A percentile compares a stretch with the other conserved stretches of the same genome.
phyloP scores from a whole-genome alignment of 1,140 invertebrate species.

The Euglossa dilemma region DNA sequence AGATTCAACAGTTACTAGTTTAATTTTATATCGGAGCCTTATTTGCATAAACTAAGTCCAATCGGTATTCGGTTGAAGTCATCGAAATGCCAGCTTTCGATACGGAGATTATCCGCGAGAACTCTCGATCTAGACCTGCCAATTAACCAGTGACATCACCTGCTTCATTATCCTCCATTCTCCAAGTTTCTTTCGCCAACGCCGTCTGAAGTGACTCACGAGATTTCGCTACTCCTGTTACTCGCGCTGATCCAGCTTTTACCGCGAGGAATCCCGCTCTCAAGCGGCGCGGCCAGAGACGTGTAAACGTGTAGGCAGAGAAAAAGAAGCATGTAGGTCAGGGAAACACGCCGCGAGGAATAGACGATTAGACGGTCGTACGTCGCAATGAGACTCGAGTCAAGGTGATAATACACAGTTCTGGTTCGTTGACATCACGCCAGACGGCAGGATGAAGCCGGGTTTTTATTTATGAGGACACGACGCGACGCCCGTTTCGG shows the following conservation, averaged over 20 bases:
- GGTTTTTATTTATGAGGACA: conserved; percentile 10
- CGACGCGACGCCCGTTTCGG: neutral
- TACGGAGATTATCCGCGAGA: neutral
- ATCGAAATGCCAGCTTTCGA: neutral
- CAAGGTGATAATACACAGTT: conserved; percentile 60
- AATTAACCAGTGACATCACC: neutral
- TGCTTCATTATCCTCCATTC: neutral
- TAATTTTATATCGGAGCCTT: too few relatives aligned
- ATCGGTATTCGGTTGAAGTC: neutral
- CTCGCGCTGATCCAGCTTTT: conserved; percentile 39
- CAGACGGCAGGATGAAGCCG: neutral
- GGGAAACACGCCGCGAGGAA: conserved; percentile 62
- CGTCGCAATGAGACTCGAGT: conserved; percentile 50
- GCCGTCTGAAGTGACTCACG: conserved; percentile 3
- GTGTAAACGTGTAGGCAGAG: conserved; percentile 33
- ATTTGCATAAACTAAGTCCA: neutral
- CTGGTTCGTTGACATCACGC: conserved; percentile 50
- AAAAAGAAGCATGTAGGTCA: conserved; percentile 66
- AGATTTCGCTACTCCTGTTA: conserved; percentile 21
- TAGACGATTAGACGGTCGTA: conserved; percentile 57
- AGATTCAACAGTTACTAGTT: neutral
- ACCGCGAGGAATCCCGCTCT: conserved; percentile 36
- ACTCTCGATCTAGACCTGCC: neutral
- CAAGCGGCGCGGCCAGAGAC: neutral
- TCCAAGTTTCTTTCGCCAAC: neutral